These are phyloP conservation scores for Ceyx margarethae DNA, from an alignment of 2,113 vertebrate species.

Conservation along the genomic window DNA sequence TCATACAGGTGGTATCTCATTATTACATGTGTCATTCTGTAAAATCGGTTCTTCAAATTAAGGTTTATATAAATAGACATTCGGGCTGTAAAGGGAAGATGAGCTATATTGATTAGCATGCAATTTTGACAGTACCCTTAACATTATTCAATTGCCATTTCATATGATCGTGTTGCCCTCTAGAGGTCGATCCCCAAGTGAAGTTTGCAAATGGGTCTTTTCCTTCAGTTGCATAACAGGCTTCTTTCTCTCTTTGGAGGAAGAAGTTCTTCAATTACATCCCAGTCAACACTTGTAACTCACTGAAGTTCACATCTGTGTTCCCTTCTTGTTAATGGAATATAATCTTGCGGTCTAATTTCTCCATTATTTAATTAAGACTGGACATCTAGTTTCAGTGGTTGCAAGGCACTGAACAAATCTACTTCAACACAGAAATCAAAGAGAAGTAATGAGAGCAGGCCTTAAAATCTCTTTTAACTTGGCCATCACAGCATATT, in stretches of 20 bases:
- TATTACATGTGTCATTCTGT: neutral
- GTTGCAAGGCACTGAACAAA: neutral
- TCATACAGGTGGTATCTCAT: neutral
- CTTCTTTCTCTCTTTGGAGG: neutral
- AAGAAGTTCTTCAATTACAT: neutral
- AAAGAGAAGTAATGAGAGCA: neutral
- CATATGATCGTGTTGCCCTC: slow-evolving; percentile 32
- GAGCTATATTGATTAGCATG: neutral
- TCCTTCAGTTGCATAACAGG: rapidly evolving
- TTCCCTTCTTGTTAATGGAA: neutral
- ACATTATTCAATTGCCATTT: neutral
- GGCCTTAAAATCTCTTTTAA: neutral
- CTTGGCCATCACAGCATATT: neutral
- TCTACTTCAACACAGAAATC: neutral
- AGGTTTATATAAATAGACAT: neutral
- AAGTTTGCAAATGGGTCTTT: neutral
- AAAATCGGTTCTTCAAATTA: neutral
- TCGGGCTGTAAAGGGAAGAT: neutral
- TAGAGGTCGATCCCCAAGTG: slow-evolving; percentile 2
- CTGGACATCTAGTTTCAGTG: neutral
- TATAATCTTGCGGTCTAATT: neutral
- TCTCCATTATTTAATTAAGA: neutral
- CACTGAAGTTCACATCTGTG: neutral
- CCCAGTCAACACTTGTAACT: neutral
- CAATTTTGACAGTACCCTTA: neutral